Conservation (phyloP, 1,140 invertebrate species). For the Drosophila bocqueti region DNA sequence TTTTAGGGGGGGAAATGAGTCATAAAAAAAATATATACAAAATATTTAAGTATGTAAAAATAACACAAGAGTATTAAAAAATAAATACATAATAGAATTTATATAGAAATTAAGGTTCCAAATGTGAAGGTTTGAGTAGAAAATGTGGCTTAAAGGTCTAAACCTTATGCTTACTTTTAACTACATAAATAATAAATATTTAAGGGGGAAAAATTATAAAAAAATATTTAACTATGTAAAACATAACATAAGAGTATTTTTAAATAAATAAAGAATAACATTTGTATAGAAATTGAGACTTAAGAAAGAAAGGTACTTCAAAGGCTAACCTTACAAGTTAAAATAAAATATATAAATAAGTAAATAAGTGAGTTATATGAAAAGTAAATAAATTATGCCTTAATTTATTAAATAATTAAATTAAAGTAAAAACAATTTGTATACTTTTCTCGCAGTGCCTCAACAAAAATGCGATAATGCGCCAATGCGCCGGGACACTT, state of each 20-base stretch:
- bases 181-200: not conserved
- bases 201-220: too few species aligned
- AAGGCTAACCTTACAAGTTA: too few species aligned
- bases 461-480: conserved; percentile 57
- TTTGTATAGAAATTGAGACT: too few species aligned
- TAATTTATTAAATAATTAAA: too few species aligned
- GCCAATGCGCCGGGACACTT: conserved; percentile 75
- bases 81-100: not conserved
- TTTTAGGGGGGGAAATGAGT: not conserved
- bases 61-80: not conserved
- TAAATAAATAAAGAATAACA: too few species aligned
- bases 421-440: not conserved
- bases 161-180: too few species aligned
- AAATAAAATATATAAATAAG: too few species aligned
- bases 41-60: not conserved
- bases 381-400: too few species aligned
- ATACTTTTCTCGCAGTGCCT: conserved; percentile 7
- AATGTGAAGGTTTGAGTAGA: not conserved
- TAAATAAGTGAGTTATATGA: too few species aligned
- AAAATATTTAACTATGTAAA: too few species aligned
- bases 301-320: too few species aligned
- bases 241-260: too few species aligned
- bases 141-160: not conserved
- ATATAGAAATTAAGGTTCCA: not conserved
- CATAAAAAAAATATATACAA: not conserved